phyloP scores from a whole-genome alignment of 2,113 vertebrate species.

The Zosterops borbonicus region DNA sequence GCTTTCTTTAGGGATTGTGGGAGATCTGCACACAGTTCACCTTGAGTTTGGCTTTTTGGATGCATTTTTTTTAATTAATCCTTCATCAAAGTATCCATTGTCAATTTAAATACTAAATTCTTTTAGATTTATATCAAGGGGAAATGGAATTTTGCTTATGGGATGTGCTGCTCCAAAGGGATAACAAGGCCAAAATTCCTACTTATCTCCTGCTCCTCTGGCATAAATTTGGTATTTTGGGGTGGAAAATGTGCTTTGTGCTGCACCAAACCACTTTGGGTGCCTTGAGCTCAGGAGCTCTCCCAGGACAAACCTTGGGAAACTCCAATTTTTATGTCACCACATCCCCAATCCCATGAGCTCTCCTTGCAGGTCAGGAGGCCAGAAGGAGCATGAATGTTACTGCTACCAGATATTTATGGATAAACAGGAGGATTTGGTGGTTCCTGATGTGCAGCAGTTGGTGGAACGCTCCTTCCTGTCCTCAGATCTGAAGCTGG shows the following conservation, averaged over 20 bases:
- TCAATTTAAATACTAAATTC: background rate
- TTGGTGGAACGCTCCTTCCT: slow-evolving; percentile 88
- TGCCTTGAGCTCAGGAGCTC: background rate
- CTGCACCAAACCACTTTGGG: background rate
- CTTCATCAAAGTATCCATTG: accelerated
- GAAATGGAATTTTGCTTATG: background rate
- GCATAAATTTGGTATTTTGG: background rate
- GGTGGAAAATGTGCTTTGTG: background rate
- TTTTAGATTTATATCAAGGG: accelerated
- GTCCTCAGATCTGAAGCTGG: slow-evolving; percentile 78
- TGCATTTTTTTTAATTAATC: background rate
- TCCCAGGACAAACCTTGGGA: background rate
- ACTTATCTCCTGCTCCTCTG: background rate
- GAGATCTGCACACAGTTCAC: background rate
- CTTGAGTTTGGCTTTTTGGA: background rate
- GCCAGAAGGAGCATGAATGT: slow-evolving; percentile 79
- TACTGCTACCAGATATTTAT: slow-evolving; percentile 91
- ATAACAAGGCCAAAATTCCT: background rate
- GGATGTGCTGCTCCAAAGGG: background rate
- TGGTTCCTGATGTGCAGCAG: slow-evolving; percentile 87
- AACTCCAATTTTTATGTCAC: background rate
- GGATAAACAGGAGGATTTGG: slow-evolving; percentile 84
- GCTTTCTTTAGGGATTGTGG: background rate
- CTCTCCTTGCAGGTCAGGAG: slow-evolving; percentile 67
- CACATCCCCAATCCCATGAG: background rate